Percentiles rank a stretch among this genome's conserved stretches.
phyloP scores from a whole-genome alignment of 2,113 vertebrate species.

The Chrysemys picta region DNA sequence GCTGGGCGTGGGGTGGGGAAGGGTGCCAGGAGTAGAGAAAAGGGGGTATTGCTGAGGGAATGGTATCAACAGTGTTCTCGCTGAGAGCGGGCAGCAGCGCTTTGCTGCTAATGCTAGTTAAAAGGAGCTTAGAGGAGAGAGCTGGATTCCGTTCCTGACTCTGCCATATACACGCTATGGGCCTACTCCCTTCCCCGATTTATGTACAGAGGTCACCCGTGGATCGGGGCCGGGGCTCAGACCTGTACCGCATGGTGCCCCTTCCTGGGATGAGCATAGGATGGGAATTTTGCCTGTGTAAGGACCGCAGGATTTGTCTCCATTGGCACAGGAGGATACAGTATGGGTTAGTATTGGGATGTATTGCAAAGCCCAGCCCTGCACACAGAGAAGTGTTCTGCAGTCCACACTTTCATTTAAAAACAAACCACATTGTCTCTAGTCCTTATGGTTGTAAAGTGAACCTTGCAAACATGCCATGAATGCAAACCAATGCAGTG shows the following conservation, averaged over 20 bases:
- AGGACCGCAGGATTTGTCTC: background rate
- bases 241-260: background rate
- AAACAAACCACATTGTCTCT: background rate
- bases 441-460: background rate
- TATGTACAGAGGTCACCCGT: background rate
- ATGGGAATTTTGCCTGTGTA: background rate
- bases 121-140: background rate
- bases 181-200: background rate
- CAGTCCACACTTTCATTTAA: background rate
- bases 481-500: background rate
- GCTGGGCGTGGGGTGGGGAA: background rate
- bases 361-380: background rate
- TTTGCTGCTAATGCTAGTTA: conserved; percentile 38
- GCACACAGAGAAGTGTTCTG: background rate
- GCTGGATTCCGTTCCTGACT: background rate
- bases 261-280: background rate
- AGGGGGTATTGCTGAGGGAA: background rate
- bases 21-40: background rate
- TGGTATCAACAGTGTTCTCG: background rate
- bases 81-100: background rate
- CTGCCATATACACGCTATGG: rapidly evolving
- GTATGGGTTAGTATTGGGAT: background rate
- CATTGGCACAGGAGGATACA: background rate
- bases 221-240: background rate
- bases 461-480: background rate